Base-by-base conservation (phyloP, 2,797 vertebrate species). In the Phaenicophaeus curvirostris region DNA sequence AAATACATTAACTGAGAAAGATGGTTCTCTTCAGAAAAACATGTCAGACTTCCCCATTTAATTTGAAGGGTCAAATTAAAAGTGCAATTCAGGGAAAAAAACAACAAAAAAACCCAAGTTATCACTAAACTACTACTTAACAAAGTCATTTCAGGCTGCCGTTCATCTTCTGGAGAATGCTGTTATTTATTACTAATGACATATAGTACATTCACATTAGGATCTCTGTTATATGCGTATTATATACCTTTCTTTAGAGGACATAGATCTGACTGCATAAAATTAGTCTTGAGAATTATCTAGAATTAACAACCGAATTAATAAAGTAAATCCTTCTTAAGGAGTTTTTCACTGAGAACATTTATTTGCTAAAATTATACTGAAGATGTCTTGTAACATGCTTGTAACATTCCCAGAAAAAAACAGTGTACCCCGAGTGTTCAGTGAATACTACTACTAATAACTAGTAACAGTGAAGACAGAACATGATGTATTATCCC, bases 231-330 rank as follows among this genome's bases (percentile, higher is more conserved):
- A 55, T 41, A 41, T 15, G 5, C 18, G 18, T 61, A 28, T 54
- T 79, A 74, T 11, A 51, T 76, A 33, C 27, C 54, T 94, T 87
- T 58, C 79, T 54, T 30, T 90, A n/a, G 51, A 83, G 68, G 23
- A 85, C 1, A 5, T 85, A 61, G 44, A 31, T 80, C 75, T 77
- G 53, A 4, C 37, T 89, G 33, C 24, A 28, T 48, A 37, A 57
- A 89, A 76, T 66, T 71, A 67, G 51, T 66, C 59, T 79, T 82
- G 66, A 91, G 54, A 85, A 84, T 67, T 65, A 91, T 18, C 20
- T 92, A 31, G 42, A 85, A 89, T 84, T 91, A 91, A 54, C 37
- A 87, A 74, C 2, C 41, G 53, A 85, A 48, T 93, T 89, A 86
- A 73, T 50, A 66, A 20, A 48, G 54, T 78, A 63, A 87, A 69